These are phyloP conservation scores for Ectemnius cavifrons DNA, from an alignment of 2,888 invertebrate species.

Conservation along the genomic window DNA sequence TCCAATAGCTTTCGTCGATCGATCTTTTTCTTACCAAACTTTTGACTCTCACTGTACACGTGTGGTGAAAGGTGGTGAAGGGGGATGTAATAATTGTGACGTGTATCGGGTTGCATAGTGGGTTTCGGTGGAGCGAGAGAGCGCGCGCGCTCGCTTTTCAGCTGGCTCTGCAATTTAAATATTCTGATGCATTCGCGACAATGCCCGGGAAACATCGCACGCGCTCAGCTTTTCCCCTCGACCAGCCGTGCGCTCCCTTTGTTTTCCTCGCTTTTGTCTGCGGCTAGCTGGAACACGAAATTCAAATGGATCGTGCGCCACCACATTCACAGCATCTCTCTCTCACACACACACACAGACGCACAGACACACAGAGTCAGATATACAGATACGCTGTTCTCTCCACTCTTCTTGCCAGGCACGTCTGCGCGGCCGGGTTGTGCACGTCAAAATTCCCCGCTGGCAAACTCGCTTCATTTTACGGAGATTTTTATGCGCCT, in stretches of 20 bases:
- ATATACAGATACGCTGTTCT: conserved; percentile 9
- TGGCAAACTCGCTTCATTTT: conserved; percentile 2
- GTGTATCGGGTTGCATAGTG: background rate
- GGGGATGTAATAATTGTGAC: conserved; percentile 3
- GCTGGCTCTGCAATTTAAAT: background rate
- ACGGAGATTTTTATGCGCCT: conserved; percentile 10
- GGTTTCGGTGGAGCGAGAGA: background rate
- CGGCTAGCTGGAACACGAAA: conserved; percentile 13
- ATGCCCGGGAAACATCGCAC: background rate
- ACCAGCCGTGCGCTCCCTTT: background rate
- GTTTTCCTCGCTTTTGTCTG: conserved; percentile 8
- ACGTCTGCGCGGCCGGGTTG: conserved; percentile 4
- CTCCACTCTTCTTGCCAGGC: conserved; percentile 9
- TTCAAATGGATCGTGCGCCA: conserved; percentile 8
- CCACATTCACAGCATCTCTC: background rate
- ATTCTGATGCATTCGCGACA: background rate
- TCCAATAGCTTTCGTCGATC: no score
- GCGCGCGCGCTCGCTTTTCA: background rate
- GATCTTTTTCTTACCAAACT: no score
- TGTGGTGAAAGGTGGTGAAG: background rate
- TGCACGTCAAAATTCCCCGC: conserved; percentile 23
- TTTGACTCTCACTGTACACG: no score
- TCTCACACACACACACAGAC: background rate
- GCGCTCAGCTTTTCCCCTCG: background rate
- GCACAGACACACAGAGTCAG: conserved; percentile 9